Conservation (phyloP, 2,797 vertebrate genomes). For the Sebastolobus altivelis region DNA sequence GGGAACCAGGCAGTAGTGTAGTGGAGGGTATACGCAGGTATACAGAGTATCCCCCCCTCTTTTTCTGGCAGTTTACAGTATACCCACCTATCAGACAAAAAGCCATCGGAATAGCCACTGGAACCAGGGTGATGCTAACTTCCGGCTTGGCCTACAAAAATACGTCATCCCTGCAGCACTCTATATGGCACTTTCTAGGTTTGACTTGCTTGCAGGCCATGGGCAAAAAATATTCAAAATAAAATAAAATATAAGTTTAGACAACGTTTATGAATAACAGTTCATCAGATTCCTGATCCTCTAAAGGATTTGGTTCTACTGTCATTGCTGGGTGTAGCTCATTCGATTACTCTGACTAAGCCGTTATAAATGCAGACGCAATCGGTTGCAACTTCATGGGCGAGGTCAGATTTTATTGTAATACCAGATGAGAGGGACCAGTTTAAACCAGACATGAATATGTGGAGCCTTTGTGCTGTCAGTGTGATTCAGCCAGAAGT, state of each 20-base stretch:
- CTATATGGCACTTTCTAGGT: background rate
- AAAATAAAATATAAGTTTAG: background rate
- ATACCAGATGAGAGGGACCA: constrained; percentile 38
- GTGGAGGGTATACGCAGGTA: too few relatives aligned
- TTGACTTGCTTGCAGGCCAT: background rate
- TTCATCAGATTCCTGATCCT: background rate
- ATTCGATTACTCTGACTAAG: constrained; percentile 14
- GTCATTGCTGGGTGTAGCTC: constrained; percentile 15
- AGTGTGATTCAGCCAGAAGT: constrained; percentile 53
- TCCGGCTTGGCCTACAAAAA: too few relatives aligned
- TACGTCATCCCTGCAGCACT: too few relatives aligned
- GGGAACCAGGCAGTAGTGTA: too few relatives aligned
- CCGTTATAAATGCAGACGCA: constrained; percentile 7
- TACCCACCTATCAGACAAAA: too few relatives aligned
- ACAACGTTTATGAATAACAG: background rate
- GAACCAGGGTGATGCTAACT: too few relatives aligned
- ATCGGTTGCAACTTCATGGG: constrained; percentile 18
- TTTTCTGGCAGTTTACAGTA: too few relatives aligned
- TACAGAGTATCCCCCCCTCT: too few relatives aligned
- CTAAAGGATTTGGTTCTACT: background rate
- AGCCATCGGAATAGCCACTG: too few relatives aligned
- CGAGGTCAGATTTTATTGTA: constrained; percentile 34
- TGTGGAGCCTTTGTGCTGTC: constrained; percentile 46
- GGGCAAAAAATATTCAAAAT: background rate
- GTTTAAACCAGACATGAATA: constrained; percentile 53